These are phyloP conservation scores for Pelobates fuscus DNA, from an alignment of 2,113 vertebrate species.

Conservation along the genomic window DNA sequence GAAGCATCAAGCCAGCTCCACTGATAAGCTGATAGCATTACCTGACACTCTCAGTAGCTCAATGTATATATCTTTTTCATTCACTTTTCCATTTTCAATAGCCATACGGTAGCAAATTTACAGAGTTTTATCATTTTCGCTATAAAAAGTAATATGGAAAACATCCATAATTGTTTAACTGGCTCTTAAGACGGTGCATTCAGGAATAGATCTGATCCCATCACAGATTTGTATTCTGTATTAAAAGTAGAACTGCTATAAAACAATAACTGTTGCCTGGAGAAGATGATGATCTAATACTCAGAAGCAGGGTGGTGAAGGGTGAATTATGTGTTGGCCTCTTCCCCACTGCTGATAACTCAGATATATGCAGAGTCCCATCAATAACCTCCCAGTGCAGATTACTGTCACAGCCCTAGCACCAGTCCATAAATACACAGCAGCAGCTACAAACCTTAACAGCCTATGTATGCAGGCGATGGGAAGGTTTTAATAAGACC, in stretches of 20 bases:
- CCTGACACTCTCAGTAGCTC: too few species aligned
- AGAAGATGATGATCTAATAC: constrained; percentile 7
- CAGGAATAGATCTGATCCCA: not conserved
- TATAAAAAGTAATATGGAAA: too few species aligned
- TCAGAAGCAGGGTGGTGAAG: constrained; percentile 18
- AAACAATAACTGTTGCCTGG: not conserved
- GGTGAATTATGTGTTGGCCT: constrained; percentile 50
- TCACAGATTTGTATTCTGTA: not conserved
- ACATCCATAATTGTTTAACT: too few species aligned
- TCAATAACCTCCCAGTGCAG: constrained; percentile 57
- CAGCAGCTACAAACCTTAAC: constrained; percentile 43
- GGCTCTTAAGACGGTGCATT: too few species aligned
- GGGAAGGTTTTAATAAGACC: constrained; percentile 57
- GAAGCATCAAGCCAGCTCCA: too few species aligned
- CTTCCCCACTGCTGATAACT: constrained; percentile 28
- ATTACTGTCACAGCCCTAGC: constrained; percentile 60
- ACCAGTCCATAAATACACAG: constrained; percentile 13
- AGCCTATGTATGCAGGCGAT: constrained; percentile 49
- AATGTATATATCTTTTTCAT: too few species aligned
- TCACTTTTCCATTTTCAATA: too few species aligned
- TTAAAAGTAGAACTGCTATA: not conserved
- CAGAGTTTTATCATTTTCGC: too few species aligned
- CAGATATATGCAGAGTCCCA: constrained; percentile 52
- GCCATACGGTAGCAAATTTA: too few species aligned
- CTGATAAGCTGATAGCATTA: too few species aligned